phyloP scores from a whole-genome alignment of 2,113 vertebrate genomes.

The Alaudala cheleensis region DNA sequence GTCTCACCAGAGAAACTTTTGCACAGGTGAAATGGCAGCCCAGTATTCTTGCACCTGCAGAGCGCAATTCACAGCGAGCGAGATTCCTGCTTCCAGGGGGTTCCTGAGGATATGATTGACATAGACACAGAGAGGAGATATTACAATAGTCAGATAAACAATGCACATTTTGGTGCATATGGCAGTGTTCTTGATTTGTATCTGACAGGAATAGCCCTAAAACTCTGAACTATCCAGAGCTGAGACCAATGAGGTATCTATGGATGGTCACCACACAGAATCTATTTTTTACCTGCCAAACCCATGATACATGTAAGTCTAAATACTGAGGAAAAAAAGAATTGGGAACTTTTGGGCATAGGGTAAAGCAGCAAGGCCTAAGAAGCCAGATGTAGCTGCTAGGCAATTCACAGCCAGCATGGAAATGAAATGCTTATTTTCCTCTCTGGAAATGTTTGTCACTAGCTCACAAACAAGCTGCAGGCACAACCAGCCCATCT shows the following conservation, averaged over 20 bases:
- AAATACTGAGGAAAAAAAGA: neutral
- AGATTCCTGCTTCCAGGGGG: neutral
- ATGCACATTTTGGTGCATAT: neutral
- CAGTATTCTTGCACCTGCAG: neutral
- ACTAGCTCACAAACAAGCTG: neutral
- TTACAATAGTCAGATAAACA: neutral
- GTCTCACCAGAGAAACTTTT: slow-evolving; percentile 65
- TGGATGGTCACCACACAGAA: neutral
- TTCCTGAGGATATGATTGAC: slow-evolving; percentile 30
- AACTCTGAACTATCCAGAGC: neutral
- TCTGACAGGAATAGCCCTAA: neutral
- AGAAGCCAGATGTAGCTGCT: neutral
- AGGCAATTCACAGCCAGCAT: neutral
- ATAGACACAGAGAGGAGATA: neutral
- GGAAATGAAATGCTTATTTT: neutral
- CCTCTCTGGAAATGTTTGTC: neutral
- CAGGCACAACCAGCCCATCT: neutral
- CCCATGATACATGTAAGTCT: neutral
- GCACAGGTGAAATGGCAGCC: slow-evolving; percentile 68
- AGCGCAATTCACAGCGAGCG: neutral
- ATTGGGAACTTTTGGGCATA: neutral
- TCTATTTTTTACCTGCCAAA: neutral
- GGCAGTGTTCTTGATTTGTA: neutral
- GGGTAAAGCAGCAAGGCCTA: neutral
- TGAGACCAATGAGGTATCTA: neutral